Evolutionary conservation across 2,113 vertebrate species (phyloP).

Genomic region (Polyodon spathula): DNA sequence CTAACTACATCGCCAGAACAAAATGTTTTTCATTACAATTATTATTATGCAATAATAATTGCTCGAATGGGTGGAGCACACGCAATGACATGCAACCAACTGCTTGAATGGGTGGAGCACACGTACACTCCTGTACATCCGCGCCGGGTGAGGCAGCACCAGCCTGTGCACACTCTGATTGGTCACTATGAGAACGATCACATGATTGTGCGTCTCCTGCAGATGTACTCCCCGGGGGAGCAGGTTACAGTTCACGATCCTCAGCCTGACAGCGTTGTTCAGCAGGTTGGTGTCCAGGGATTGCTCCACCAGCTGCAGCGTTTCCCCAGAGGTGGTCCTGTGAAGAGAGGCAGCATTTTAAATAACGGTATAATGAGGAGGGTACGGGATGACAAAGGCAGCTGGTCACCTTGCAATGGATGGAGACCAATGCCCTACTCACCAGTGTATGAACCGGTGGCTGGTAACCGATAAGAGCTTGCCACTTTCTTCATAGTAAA

Average conservation of each 20-base stretch:
- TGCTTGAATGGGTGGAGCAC: background rate
- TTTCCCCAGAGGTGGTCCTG: constrained; percentile 74
- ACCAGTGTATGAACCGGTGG: constrained; percentile 88
- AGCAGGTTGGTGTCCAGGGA: constrained; percentile 80
- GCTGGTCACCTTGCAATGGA: background rate
- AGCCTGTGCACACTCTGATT: constrained; percentile 79
- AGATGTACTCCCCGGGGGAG: constrained; percentile 75
- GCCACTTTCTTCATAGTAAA: constrained; percentile 74
- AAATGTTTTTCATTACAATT: background rate
- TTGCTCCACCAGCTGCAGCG: constrained; percentile 75
- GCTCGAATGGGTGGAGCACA: background rate
- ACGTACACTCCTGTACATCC: constrained; percentile 84
- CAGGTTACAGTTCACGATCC: constrained; percentile 64
- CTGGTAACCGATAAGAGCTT: constrained; percentile 71
- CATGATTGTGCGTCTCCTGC: constrained; percentile 71
- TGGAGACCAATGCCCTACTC: constrained; percentile 26
- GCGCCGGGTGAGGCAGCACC: constrained; percentile 75
- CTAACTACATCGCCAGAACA: background rate
- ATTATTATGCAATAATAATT: background rate
- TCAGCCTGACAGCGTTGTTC: constrained; percentile 69
- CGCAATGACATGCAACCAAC: background rate
- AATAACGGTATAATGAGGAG: too few relatives aligned
- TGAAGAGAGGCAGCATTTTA: background rate
- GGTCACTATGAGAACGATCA: constrained; percentile 73
- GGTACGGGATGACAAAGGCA: too few relatives aligned